Evolutionary conservation across 1,140 invertebrate genomes (phyloP), one percentile per base, ranked within the genome.

Genomic region (Hypsibius dujardini): DNA sequence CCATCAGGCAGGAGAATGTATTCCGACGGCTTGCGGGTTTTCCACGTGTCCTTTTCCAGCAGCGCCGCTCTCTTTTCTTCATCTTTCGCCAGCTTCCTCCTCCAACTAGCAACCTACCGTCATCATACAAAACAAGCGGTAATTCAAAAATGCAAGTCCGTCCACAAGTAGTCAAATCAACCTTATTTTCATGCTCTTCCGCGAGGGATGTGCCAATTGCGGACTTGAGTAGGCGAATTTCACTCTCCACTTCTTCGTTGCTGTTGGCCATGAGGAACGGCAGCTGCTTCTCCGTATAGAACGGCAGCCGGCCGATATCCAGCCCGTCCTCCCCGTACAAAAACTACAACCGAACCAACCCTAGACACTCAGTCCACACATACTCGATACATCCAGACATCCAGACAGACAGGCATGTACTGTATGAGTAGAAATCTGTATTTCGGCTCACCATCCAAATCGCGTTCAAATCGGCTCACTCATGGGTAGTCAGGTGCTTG

Each of bases 241-340:
- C 73, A 1, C 84, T 79, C 72, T 85, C 81, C 15, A 86, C 72
- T 15, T 90, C 7, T 83, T 86, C 70, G 82, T 81, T 50, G 77
- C 82, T 79, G 77, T 98, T 98, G 47, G 88, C 83, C 2, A 87
- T 82, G 0, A 98, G 81, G 76, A 96, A 93, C 47, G 84, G 79
- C 1, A 96, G 81, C 74, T 90, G 88, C 47, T 89, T 85, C 46
- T 85, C 79, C 69, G 85, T 87, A 1, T 98, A 81, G 77, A 91
- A 95, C 75, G 90, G 88, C 7, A 87, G 86, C 79, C 90, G 91
- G 0, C 85, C 80, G 67, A 97, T 87, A 78, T 98, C 95, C 67
- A 98, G 81, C 1, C 95, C 93, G 82, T 99, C 96, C 83, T 98
- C 95, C 1, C 96, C 96, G 78, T 98, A 99, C n/a, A 86, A 82